Percentiles rank a stretch among this genome's conserved stretches.
Evolutionary conservation across 2,797 vertebrate species (phyloP).

Genomic region (Rhyacichthys aspro): DNA sequence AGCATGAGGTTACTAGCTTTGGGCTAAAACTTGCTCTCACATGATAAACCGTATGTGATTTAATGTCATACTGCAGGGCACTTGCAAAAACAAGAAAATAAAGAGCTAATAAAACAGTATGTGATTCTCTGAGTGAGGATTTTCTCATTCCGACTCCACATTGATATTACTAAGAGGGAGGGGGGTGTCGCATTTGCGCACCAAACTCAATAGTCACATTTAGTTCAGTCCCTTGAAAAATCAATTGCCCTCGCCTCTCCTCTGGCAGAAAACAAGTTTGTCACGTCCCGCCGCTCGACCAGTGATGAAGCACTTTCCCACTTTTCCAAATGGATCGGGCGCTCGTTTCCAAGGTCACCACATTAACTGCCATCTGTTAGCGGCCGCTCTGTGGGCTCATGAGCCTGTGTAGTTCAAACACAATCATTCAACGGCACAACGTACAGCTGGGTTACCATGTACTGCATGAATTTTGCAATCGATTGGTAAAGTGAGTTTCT

Average conservation of each 20-base stretch:
- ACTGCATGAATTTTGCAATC: too few species aligned
- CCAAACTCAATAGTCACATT: constrained; percentile 53
- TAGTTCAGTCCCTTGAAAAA: constrained; percentile 63
- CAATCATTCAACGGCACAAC: neutral
- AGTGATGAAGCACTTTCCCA: constrained; percentile 66
- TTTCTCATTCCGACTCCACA: constrained; percentile 22
- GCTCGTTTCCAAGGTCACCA: constrained; percentile 68
- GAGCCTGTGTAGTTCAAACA: neutral
- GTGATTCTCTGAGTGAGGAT: neutral
- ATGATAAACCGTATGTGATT: constrained; percentile 10
- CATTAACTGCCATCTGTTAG: constrained; percentile 46
- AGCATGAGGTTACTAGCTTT: constrained; percentile 11
- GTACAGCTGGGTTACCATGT: neutral
- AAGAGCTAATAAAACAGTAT: neutral
- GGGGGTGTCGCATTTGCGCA: constrained; percentile 27
- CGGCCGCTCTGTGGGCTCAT: neutral
- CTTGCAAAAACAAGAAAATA: neutral
- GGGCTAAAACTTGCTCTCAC: constrained; percentile 21
- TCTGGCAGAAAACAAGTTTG: constrained; percentile 46
- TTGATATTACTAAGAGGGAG: constrained; percentile 35
- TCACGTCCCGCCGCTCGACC: constrained; percentile 48
- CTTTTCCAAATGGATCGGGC: constrained; percentile 56
- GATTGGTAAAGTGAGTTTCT: too few species aligned
- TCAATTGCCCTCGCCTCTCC: constrained; percentile 63
- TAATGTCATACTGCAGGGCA: constrained; percentile 11